Evolutionary conservation across 2,113 vertebrate genomes (phyloP), one percentile per base, ranked within the genome.

Genomic region (Mobula birostris): DNA sequence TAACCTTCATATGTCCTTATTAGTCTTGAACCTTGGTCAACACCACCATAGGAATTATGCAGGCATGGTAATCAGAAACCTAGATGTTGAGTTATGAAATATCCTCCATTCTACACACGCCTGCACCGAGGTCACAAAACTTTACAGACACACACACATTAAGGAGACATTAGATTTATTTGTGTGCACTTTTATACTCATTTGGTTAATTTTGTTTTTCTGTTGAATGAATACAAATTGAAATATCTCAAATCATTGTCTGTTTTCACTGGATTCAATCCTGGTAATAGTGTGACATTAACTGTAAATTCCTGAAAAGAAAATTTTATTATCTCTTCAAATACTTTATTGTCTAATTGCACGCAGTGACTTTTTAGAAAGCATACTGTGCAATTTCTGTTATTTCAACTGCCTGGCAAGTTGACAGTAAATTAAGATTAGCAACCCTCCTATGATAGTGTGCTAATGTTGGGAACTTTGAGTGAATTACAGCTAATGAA

Each of bases 1-100:
- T 93, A 93, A 76, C 74, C 91, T 74, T 40, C 70, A 48, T 17
- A 21, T 74, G 66, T 93, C 91, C 91, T 93, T 93, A 93, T 93
- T 93, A 76, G 91, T 93, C 91, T 40, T 74, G 21, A 15, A 93
- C 36, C 24, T 70, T 74, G 21, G 74, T 72, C 91, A 68, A 76
- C 15, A 56, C 24, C n/a, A 36, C 70, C 36, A 93, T 48, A 74
- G 48, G 24, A 93, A 72, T 56, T 24, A 56, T 27, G 21, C 70
- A 14, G 91, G 61, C 9, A 48, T 12, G 11, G 7, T 74, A 72
- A 93, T 76, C 91, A 93, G 8, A 76, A 74, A 12, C 70, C 91
- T 68, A 93, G 91, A 76, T 56, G 91, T 15, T 93, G 19, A 48
- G 70, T 29, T 74, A 93, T 93, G 36, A 29, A 93, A 40, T 66